These are phyloP conservation scores for Thelaira solivaga DNA, from an alignment of 2,888 invertebrate genomes.

Conservation along the genomic window DNA sequence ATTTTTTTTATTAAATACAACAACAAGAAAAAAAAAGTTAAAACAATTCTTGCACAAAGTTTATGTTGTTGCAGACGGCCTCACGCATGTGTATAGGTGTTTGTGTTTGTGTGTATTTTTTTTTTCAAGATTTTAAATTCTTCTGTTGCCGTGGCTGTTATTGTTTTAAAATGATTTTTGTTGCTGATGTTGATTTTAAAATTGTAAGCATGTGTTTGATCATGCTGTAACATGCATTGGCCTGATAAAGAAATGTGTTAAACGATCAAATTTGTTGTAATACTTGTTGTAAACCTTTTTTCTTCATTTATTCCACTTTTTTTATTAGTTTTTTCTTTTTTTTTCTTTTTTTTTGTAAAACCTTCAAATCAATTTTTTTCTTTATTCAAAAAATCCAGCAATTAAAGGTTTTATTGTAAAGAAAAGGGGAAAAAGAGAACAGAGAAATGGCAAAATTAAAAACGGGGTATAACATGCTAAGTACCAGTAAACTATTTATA, in stretches of 20 bases:
- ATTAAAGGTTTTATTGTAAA: too few relatives aligned
- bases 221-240: conserved; percentile 52
- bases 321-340: conserved; percentile 23
- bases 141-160: background rate
- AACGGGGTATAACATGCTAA: too few relatives aligned
- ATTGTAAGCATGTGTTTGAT: conserved; percentile 61
- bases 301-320: background rate
- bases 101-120: conserved; percentile 15
- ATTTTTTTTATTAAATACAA: conserved; percentile 5
- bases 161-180: background rate
- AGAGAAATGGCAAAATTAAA: too few relatives aligned
- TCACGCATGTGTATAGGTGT: background rate
- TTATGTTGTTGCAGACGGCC: background rate
- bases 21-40: conserved; percentile 39
- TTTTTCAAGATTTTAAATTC: conserved; percentile 13
- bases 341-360: too few relatives aligned
- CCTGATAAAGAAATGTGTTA: conserved; percentile 62
- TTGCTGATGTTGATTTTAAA: conserved; percentile 30
- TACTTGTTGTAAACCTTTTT: conserved; percentile 56
- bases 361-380: conserved; percentile 30
- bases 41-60: conserved; percentile 22
- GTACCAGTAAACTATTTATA: too few relatives aligned
- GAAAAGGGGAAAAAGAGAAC: too few relatives aligned
- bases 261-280: conserved; percentile 61
- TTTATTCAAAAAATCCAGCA: background rate